Conservation (phyloP, 1,140 invertebrate genomes). For the Macrocentrus cingulum region DNA sequence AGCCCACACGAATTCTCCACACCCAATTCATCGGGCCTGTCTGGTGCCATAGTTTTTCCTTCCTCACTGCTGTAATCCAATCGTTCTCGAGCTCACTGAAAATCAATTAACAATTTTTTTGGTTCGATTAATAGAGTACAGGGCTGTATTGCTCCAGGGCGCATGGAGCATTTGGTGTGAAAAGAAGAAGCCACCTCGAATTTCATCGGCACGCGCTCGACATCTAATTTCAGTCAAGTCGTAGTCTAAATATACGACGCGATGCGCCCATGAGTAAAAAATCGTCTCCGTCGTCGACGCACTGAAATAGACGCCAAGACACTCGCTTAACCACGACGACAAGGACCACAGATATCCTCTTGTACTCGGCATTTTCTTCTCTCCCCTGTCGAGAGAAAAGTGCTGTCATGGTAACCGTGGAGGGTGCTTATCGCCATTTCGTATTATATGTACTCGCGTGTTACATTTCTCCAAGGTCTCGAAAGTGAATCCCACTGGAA, state of each 20-base stretch:
- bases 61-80: constrained; percentile 27
- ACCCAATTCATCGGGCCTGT: constrained; percentile 53
- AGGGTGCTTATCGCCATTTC: constrained; percentile 3
- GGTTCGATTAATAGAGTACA: too few species aligned
- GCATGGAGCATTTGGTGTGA: background rate
- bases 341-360: constrained; percentile 1
- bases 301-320: constrained; percentile 23
- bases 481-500: too few species aligned
- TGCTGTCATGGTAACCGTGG: constrained; percentile 20
- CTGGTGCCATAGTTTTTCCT: constrained; percentile 52
- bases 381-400: too few species aligned
- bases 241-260: constrained; percentile 32
- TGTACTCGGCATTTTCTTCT: constrained; percentile 3
- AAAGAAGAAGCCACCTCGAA: constrained; percentile 21
- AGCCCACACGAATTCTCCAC: constrained; percentile 43
- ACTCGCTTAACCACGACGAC: constrained; percentile 11
- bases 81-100: background rate
- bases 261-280: constrained; percentile 28
- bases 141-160: too few species aligned
- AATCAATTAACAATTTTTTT: too few species aligned
- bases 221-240: constrained; percentile 32
- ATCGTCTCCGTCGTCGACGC: constrained; percentile 19
- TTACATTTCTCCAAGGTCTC: constrained; percentile 5
- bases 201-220: constrained; percentile 25
- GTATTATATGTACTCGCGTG: constrained; percentile 1